A percentile compares a stretch with the other conserved stretches of the same genome.
Conservation (phyloP, 2,888 invertebrate genomes). For the Tenthredo notha region DNA sequence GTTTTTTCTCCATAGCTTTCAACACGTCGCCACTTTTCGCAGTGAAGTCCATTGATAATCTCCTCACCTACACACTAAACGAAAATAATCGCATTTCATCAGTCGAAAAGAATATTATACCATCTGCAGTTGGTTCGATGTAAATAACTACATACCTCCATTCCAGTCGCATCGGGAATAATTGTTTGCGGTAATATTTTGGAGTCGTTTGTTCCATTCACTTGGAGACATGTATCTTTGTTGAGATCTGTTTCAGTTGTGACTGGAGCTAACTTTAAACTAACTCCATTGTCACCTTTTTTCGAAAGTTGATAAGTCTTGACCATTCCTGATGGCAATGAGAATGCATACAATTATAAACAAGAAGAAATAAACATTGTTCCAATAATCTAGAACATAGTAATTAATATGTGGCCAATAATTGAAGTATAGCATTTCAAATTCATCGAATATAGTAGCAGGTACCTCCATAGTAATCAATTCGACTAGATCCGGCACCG, state of each 20-base stretch:
- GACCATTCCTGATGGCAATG: conserved; percentile 84
- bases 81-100: conserved; percentile 54
- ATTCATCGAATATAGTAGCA: neutral
- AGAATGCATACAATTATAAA: neutral
- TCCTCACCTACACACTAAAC: conserved; percentile 82
- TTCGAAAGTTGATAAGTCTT: conserved; percentile 91
- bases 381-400: neutral
- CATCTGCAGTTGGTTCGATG: neutral
- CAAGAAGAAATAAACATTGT: conserved; percentile 1
- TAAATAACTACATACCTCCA: conserved; percentile 79
- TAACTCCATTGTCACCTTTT: conserved; percentile 84
- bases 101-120: conserved; percentile 28
- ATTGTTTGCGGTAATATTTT: conserved; percentile 87
- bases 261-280: conserved; percentile 91
- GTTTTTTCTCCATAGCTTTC: conserved; percentile 87
- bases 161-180: conserved; percentile 89
- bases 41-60: conserved; percentile 84
- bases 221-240: conserved; percentile 89
- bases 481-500: conserved; percentile 87
- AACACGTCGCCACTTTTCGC: conserved; percentile 89
- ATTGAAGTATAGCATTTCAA: neutral
- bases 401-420: neutral
- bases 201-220: conserved; percentile 86
- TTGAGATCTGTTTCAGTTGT: conserved; percentile 88
- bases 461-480: conserved; percentile 94